A percentile compares a stretch with the other conserved stretches of the same genome.
Conservation (phyloP, 2,797 vertebrate species). For the Epinephelus awoara region DNA sequence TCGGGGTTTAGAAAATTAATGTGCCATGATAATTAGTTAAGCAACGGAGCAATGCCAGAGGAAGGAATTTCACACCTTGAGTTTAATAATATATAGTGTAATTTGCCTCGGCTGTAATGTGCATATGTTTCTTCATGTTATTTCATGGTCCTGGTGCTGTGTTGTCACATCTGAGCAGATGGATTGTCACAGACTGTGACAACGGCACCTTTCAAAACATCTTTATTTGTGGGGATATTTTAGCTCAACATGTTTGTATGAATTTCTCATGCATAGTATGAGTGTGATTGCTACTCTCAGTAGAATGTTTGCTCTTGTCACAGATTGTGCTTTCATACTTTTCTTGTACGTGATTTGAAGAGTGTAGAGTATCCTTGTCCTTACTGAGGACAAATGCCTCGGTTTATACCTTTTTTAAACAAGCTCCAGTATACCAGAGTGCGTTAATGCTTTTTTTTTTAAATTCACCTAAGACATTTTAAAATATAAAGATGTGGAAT, state of each 20-base stretch:
- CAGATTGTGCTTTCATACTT: neutral
- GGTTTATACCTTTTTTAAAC: conserved; percentile 1
- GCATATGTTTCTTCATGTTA: conserved; percentile 71
- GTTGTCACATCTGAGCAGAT: conserved; percentile 58
- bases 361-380: neutral
- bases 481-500: neutral
- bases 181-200: conserved; percentile 35
- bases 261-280: neutral
- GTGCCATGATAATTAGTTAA: conserved; percentile 85
- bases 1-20: conserved; percentile 80
- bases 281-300: neutral
- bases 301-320: neutral
- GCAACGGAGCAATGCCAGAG: conserved; percentile 73
- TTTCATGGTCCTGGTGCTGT: conserved; percentile 51
- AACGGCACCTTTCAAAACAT: conserved; percentile 13
- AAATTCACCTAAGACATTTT: neutral
- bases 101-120: conserved; percentile 72
- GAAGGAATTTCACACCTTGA: conserved; percentile 83
- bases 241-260: neutral
- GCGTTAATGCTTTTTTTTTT: neutral
- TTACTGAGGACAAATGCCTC: neutral
- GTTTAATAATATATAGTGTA: conserved; percentile 79
- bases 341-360: too few species aligned
- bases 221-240: conserved; percentile 24
- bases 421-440: neutral